A percentile compares a stretch with the other conserved stretches of the same genome.
Conservation (phyloP, 2,797 vertebrate species). For the Sebastes vulpes region DNA sequence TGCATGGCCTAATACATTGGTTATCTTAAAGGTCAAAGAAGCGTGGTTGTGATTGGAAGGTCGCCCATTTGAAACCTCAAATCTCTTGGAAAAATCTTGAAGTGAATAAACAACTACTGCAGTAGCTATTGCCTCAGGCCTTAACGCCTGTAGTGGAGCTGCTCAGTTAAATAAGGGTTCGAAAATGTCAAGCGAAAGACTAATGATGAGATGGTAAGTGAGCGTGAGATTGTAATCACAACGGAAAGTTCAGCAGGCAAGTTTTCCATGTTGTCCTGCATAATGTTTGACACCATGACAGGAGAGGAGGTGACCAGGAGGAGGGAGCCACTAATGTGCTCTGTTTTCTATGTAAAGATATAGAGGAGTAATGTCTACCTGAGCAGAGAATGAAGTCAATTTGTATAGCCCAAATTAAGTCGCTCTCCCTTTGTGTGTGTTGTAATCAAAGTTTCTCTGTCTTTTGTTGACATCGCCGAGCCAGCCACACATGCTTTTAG, state of each 20-base stretch:
- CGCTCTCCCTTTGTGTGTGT: no score
- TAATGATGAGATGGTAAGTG: background rate
- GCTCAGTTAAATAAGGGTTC: background rate
- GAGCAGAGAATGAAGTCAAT: no score
- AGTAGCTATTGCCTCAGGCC: background rate
- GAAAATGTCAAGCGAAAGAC: constrained; percentile 3
- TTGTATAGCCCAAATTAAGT: no score
- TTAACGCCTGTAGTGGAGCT: background rate
- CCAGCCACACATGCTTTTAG: no score
- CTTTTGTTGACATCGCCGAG: no score
- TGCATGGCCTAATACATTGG: background rate
- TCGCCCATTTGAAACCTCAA: background rate
- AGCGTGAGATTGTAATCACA: background rate
- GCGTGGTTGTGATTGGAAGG: background rate
- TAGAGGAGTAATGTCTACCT: no score
- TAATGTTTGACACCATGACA: background rate
- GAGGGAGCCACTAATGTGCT: background rate
- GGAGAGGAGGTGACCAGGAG: background rate
- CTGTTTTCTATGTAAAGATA: no score
- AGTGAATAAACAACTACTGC: constrained; percentile 17
- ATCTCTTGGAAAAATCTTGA: constrained; percentile 34
- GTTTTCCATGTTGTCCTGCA: background rate
- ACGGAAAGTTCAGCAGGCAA: background rate
- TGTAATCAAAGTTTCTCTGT: no score
- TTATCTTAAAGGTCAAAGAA: constrained; percentile 4